phyloP scores from a whole-genome alignment of 2,113 vertebrate species.

The Oryzias javanicus region DNA sequence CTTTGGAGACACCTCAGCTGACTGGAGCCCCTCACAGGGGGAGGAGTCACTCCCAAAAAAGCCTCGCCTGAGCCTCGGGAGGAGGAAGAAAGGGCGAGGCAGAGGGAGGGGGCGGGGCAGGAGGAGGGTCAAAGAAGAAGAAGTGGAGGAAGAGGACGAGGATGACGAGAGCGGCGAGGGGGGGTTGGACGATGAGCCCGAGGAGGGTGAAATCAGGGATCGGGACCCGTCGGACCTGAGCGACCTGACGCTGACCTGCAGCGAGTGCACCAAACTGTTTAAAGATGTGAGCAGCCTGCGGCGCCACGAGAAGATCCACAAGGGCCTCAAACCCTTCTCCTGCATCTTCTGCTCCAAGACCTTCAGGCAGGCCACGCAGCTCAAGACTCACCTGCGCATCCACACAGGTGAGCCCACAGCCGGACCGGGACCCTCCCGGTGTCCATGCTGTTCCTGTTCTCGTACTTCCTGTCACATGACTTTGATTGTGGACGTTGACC shows the following conservation, averaged over 20 bases:
- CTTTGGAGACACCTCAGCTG: slow-evolving; percentile 56
- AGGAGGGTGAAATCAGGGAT: slow-evolving; percentile 71
- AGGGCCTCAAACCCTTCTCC: slow-evolving; percentile 92
- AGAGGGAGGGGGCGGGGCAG: slow-evolving; percentile 48
- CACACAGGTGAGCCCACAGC: slow-evolving; percentile 87
- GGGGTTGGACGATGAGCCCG: slow-evolving; percentile 57
- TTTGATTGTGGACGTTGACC: neutral
- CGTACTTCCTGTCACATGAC: neutral
- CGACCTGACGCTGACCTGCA: slow-evolving; percentile 79
- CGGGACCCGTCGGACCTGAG: slow-evolving; percentile 25
- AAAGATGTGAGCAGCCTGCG: slow-evolving; percentile 93
- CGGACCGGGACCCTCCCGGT: neutral
- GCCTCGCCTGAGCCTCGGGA: slow-evolving; percentile 12
- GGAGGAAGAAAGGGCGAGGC: slow-evolving; percentile 46
- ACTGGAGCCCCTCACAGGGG: slow-evolving; percentile 62
- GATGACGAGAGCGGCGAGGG: slow-evolving; percentile 39
- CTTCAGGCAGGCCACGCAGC: slow-evolving; percentile 95
- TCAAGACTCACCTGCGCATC: slow-evolving; percentile 95
- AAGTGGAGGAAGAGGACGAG: slow-evolving; percentile 65
- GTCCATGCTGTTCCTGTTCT: neutral
- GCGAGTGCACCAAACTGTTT: slow-evolving; percentile 88
- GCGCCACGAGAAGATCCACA: slow-evolving; percentile 95
- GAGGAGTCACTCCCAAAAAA: slow-evolving; percentile 47
- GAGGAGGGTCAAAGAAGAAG: slow-evolving; percentile 2
- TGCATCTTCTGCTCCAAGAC: slow-evolving; percentile 94